phyloP scores from a whole-genome alignment of 2,888 invertebrate genomes.

The Callimorpha dominula region DNA sequence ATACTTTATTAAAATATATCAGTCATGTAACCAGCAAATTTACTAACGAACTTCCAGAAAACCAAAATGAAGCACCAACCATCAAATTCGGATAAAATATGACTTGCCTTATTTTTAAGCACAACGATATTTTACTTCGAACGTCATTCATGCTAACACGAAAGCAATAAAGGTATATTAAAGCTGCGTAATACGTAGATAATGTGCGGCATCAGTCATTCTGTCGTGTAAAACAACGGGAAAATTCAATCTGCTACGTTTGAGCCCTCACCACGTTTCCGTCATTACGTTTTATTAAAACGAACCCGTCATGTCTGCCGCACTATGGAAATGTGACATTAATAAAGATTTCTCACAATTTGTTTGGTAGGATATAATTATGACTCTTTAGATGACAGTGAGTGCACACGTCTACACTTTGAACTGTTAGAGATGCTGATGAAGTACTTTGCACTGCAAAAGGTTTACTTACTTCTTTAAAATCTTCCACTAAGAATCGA shows the following conservation, averaged over 20 bases:
- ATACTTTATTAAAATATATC: not conserved
- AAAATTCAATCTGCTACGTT: slow-evolving; percentile 55
- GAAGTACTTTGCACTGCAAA: not conserved
- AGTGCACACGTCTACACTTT: no score
- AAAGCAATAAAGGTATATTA: slow-evolving; percentile 58
- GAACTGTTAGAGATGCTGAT: no score
- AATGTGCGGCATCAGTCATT: slow-evolving; percentile 54
- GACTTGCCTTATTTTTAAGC: slow-evolving; percentile 25
- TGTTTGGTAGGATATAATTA: not conserved
- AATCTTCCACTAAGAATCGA: not conserved
- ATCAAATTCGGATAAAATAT: slow-evolving; percentile 33
- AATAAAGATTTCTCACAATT: not conserved
- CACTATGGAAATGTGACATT: slow-evolving; percentile 7
- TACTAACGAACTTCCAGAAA: slow-evolving; percentile 8
- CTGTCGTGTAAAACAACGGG: slow-evolving; percentile 49
- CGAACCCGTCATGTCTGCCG: not conserved
- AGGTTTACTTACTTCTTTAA: not conserved
- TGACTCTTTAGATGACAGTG: no score
- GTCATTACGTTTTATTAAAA: slow-evolving; percentile 59
- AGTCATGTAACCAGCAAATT: not conserved
- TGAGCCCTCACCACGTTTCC: slow-evolving; percentile 40
- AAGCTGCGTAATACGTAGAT: slow-evolving; percentile 42
- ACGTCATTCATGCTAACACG: slow-evolving; percentile 37
- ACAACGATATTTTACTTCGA: slow-evolving; percentile 38
- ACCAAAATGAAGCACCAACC: slow-evolving; percentile 17